Evolutionary conservation across 2,797 vertebrate genomes (phyloP), one percentile per base, ranked within the genome.

Genomic region (Acanthornis magna): DNA sequence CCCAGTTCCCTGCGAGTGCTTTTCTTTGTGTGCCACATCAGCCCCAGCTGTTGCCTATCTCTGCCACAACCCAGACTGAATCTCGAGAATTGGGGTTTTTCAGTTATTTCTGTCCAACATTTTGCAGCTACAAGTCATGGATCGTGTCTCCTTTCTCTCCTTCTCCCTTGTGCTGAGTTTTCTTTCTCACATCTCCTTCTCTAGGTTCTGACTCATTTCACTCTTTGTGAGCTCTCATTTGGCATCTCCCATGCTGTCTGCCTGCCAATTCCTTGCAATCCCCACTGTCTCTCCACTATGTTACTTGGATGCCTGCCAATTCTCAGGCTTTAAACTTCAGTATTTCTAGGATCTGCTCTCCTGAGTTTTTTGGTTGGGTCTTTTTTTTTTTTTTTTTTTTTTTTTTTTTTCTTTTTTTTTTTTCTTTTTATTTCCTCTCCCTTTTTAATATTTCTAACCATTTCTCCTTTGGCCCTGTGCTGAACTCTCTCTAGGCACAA

Each of bases 231-330:
- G 87, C 92, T 94, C 92, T 76, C 40, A 40, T 78, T 91, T 96
- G 95, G 95, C 96, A 96, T 73, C 94, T 73, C 89, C 85, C 68
- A 0, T 40, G 40, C 40, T 77, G 84, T 94, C 70, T 95, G 89
- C 53, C 94, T 96, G 97, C 96, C 97, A 97, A 36, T 61, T 96
- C 84, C 80, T 50, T 62, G 42, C 85, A 81, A 42, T 88, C 96
- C 89, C 80, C 68, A 36, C 89, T 55, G 82, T 89, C 60, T 89
- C 86, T 61, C 93, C 89, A 23, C 76, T 85, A 15, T 75, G 90
- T 50, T 89, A 90, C 87, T 92, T 94, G 96, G 95, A 88, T 0
- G 12, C 51, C 81, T 80, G 90, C 95, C 97, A 83, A 0, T 86
- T 95, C 90, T 93, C 86, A 94, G 94, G 62, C 89, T 96, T 95